Conservation (phyloP, 2,113 vertebrate species). For the Zonotrichia leucophrys region DNA sequence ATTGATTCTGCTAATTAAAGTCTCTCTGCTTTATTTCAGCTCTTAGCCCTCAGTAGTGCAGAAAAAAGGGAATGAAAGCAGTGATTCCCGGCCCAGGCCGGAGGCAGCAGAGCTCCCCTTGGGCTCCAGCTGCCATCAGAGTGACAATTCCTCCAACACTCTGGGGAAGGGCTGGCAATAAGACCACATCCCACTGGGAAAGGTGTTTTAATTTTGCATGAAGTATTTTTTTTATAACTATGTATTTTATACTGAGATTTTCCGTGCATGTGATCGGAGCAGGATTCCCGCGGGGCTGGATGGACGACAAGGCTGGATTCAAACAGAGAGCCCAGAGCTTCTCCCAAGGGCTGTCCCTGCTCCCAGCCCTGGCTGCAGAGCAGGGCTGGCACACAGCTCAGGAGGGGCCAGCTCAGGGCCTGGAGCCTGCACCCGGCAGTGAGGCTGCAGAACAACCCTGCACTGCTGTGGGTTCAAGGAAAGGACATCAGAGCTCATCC, state of each 20-base stretch:
- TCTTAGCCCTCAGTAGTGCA: slow-evolving; percentile 54
- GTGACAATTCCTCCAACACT: background rate
- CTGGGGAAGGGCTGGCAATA: background rate
- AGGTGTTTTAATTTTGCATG: slow-evolving; percentile 65
- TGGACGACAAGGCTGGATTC: background rate
- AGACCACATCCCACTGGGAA: slow-evolving; percentile 8
- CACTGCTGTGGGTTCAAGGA: background rate
- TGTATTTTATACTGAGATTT: slow-evolving; percentile 55
- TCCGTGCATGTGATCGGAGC: slow-evolving; percentile 12
- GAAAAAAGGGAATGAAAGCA: slow-evolving; percentile 40
- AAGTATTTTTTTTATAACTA: slow-evolving; percentile 62
- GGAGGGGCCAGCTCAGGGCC: background rate
- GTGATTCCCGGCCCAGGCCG: background rate
- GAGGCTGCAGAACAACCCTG: background rate
- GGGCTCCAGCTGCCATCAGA: background rate
- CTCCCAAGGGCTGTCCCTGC: background rate
- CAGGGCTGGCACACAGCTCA: background rate
- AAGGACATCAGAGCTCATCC: background rate
- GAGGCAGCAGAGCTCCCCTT: background rate
- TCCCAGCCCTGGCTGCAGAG: slow-evolving; percentile 6
- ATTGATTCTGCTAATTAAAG: slow-evolving; percentile 74
- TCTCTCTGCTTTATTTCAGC: slow-evolving; percentile 29
- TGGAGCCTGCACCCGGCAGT: background rate
- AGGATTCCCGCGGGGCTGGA: background rate
- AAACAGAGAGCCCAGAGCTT: background rate